A percentile compares a stretch with the other conserved stretches of the same genome.
Evolutionary conservation across 2,888 invertebrate species (phyloP).

Genomic region (Drosophila affinis): DNA sequence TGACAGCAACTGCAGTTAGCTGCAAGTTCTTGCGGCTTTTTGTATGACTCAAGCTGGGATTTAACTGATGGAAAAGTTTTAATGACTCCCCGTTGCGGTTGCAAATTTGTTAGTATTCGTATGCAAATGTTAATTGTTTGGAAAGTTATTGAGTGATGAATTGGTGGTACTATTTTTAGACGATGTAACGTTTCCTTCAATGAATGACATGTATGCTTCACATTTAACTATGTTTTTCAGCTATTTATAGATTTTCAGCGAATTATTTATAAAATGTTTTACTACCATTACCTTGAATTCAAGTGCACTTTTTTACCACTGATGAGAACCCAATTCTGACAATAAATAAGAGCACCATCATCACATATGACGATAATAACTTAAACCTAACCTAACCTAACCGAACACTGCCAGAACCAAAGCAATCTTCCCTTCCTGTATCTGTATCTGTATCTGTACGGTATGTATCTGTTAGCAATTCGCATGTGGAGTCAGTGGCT

Average conservation of each 20-base stretch:
- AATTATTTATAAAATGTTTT: too few relatives aligned
- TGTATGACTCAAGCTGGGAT: conserved; percentile 21
- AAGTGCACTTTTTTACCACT: background rate
- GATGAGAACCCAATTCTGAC: background rate
- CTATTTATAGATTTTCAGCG: background rate
- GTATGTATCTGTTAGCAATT: conserved; percentile 31
- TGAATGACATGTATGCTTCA: background rate
- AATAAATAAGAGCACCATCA: conserved; percentile 24
- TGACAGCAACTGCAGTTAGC: conserved; percentile 11
- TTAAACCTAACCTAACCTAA: conserved; percentile 6
- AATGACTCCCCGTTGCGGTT: conserved; percentile 21
- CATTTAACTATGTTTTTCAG: too few relatives aligned
- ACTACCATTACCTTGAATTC: background rate
- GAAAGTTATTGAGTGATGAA: conserved; percentile 35
- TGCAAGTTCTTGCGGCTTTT: conserved; percentile 20
- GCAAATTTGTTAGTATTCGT: conserved; percentile 2
- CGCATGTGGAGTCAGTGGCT: conserved; percentile 18
- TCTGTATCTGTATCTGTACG: background rate
- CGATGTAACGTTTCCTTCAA: background rate
- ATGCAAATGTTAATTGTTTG: conserved; percentile 29
- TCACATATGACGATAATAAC: conserved; percentile 21
- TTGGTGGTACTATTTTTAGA: conserved; percentile 3
- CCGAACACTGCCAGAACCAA: background rate
- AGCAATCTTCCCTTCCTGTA: background rate
- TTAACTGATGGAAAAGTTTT: conserved; percentile 16